Conservation (phyloP, 1,140 invertebrate genomes). For the Caerostris darwini region DNA sequence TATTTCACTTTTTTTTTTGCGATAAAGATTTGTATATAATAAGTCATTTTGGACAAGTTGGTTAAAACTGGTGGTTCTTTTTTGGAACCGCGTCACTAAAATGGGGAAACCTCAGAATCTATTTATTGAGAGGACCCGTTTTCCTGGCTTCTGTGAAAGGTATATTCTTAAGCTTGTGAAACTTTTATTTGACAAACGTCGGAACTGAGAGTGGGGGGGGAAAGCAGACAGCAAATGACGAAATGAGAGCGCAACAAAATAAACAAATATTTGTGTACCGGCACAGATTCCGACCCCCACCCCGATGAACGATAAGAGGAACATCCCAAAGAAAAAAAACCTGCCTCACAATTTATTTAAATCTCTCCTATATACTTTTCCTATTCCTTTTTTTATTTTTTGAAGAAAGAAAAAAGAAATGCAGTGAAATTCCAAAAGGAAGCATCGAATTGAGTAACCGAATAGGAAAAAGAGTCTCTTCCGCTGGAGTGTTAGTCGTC, state of each 20-base stretch:
- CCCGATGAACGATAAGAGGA: neutral
- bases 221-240: neutral
- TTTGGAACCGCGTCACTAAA: no score
- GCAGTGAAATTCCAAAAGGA: neutral
- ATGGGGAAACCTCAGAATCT: neutral
- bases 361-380: constrained; percentile 24
- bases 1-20: no score
- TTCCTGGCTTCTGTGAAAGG: neutral
- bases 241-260: constrained; percentile 16
- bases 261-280: neutral
- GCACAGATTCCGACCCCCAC: neutral
- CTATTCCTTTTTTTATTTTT: neutral
- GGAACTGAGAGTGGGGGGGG: neutral
- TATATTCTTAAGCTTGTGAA: constrained; percentile 14
- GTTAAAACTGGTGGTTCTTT: no score
- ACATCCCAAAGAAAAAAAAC: neutral
- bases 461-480: neutral
- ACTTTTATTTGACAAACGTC: neutral
- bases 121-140: neutral
- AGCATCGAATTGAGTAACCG: neutral
- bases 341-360: neutral
- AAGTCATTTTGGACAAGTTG: no score
- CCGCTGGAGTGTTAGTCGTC: neutral
- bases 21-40: no score
- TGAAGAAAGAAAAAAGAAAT: neutral